Conservation (phyloP, 2,797 vertebrate genomes). For the Eupleurogrammus muticus region DNA sequence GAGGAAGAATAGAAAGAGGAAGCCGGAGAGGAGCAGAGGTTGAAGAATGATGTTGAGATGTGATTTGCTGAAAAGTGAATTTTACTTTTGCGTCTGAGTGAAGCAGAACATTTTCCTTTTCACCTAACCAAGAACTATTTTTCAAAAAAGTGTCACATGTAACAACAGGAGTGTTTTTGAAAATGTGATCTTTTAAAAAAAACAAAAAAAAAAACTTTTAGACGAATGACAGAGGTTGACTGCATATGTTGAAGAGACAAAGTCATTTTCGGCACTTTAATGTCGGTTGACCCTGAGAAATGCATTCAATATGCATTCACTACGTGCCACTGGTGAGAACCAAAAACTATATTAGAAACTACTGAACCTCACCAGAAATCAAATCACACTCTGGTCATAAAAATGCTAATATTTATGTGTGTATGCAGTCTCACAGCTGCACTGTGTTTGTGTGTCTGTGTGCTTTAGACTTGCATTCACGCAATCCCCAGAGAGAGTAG, state of each 20-base stretch:
- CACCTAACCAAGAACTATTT: background rate
- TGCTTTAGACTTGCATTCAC: slow-evolving; percentile 32
- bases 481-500: slow-evolving; percentile 32
- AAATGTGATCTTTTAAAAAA: slow-evolving; percentile 6
- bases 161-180: slow-evolving; percentile 7
- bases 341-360: slow-evolving; percentile 58
- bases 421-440: slow-evolving; percentile 39
- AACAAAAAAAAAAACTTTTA: slow-evolving; percentile 16
- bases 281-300: slow-evolving; percentile 50
- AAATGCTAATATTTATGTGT: slow-evolving; percentile 66
- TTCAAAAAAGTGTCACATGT: slow-evolving; percentile 4
- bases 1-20: slow-evolving; percentile 3
- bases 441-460: slow-evolving; percentile 39
- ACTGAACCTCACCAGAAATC: slow-evolving; percentile 64
- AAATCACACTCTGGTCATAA: slow-evolving; percentile 64
- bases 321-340: slow-evolving; percentile 31
- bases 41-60: slow-evolving; percentile 26
- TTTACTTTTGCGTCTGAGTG: background rate
- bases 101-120: background rate
- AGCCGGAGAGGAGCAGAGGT: slow-evolving; percentile 22
- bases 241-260: slow-evolving; percentile 22
- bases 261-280: slow-evolving; percentile 44
- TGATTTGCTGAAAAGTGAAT: slow-evolving; percentile 22
- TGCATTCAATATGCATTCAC: slow-evolving; percentile 55
- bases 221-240: slow-evolving; percentile 29